phyloP scores from a whole-genome alignment of 2,888 invertebrate species.

The Sympetrum striolatum region DNA sequence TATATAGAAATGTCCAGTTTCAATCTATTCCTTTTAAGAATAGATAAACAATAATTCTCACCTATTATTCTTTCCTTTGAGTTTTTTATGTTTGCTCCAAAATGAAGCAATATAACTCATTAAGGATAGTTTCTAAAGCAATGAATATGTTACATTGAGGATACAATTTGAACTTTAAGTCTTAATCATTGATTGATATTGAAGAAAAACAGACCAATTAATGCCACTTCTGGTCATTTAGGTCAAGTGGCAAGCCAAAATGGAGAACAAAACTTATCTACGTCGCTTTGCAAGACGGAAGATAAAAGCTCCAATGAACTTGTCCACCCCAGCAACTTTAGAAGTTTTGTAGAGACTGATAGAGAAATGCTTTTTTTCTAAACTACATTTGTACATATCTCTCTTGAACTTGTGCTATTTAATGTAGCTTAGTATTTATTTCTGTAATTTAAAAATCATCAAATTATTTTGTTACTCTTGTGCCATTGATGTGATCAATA shows the following conservation, averaged over 20 bases:
- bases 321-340: neutral
- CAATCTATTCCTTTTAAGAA: too few species aligned
- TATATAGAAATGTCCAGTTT: too few species aligned
- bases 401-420: neutral
- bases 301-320: neutral
- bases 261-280: conserved; percentile 10
- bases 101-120: neutral
- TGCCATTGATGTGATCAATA: neutral
- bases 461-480: neutral
- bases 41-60: too few species aligned
- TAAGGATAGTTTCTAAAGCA: neutral
- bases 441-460: neutral
- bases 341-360: conserved; percentile 2
- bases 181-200: neutral
- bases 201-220: neutral
- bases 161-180: neutral
- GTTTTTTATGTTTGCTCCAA: too few species aligned
- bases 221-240: conserved; percentile 9
- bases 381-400: neutral
- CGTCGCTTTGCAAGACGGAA: conserved; percentile 3
- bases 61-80: too few species aligned
- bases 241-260: conserved; percentile 1
- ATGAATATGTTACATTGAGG: neutral
- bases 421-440: neutral
- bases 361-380: neutral